phyloP scores from a whole-genome alignment of 2,797 vertebrate species.

The Rhinoraja longicauda region DNA sequence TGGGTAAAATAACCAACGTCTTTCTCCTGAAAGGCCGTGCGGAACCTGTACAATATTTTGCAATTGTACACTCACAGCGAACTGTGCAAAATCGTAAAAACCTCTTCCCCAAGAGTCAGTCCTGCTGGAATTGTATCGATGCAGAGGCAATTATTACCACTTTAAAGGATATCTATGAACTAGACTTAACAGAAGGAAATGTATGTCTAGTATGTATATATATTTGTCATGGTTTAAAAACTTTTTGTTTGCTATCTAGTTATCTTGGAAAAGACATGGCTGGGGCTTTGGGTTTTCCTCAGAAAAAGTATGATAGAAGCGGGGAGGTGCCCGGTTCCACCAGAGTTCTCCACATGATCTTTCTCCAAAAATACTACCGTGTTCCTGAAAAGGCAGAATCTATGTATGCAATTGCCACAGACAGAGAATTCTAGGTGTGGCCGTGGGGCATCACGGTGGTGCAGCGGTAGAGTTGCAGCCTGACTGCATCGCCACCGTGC shows the following conservation, averaged over 20 bases:
- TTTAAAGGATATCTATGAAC: background rate
- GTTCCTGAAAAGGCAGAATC: background rate
- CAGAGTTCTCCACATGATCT: background rate
- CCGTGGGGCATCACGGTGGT: too few species aligned
- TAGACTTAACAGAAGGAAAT: background rate
- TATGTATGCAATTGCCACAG: background rate
- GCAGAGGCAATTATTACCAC: background rate
- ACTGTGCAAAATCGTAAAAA: background rate
- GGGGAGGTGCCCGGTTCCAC: background rate
- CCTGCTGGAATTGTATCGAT: background rate
- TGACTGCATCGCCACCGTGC: too few species aligned
- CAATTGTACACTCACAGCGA: background rate
- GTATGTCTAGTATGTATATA: background rate
- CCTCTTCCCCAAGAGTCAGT: background rate
- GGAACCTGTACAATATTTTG: background rate
- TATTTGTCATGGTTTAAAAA: background rate
- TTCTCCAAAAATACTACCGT: too few species aligned
- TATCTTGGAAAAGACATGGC: background rate
- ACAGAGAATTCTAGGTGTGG: background rate
- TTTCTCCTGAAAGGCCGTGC: background rate
- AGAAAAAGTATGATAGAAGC: background rate
- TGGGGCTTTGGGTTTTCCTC: background rate
- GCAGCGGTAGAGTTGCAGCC: too few species aligned
- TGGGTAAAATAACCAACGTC: too few species aligned
- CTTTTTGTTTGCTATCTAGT: background rate